phyloP scores from a whole-genome alignment of 2,888 invertebrate species.

The Diarsia mendica region DNA sequence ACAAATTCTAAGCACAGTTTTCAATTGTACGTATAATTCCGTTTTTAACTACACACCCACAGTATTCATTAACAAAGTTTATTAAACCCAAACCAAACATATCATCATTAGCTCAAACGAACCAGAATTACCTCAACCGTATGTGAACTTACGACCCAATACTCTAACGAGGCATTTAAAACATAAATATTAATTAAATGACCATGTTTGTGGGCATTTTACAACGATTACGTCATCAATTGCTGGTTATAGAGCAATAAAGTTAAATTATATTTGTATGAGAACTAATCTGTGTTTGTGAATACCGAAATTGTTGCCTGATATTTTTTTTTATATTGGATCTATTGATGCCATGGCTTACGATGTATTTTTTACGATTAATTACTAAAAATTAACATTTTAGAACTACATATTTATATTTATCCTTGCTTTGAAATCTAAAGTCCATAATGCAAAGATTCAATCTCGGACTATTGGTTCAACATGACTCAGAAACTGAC shows the following conservation, averaged over 20 bases:
- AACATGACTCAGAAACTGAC: neutral
- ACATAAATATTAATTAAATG: constrained; percentile 47
- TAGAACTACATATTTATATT: neutral
- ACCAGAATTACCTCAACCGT: constrained; percentile 21
- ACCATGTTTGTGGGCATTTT: constrained; percentile 10
- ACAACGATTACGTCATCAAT: constrained; percentile 40
- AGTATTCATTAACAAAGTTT: constrained; percentile 5
- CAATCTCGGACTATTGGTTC: no score
- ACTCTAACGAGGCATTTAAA: constrained; percentile 53
- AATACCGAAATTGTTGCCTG: constrained; percentile 29
- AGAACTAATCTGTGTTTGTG: constrained; percentile 20
- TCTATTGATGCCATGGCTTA: constrained; percentile 17
- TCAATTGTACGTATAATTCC: neutral
- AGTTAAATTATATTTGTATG: constrained; percentile 24
- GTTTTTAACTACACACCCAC: neutral
- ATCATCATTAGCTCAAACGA: constrained; percentile 15
- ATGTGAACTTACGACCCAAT: constrained; percentile 57
- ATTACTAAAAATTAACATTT: neutral
- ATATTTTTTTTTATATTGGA: constrained; percentile 4
- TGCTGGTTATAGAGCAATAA: constrained; percentile 27
- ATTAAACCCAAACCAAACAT: constrained; percentile 1
- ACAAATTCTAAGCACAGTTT: neutral
- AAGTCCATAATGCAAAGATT: neutral
- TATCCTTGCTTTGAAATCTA: neutral
- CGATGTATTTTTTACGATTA: neutral